These are phyloP conservation scores for Mesembrinibis cayennensis DNA, from an alignment of 2,113 vertebrate genomes.

Conservation along the genomic window DNA sequence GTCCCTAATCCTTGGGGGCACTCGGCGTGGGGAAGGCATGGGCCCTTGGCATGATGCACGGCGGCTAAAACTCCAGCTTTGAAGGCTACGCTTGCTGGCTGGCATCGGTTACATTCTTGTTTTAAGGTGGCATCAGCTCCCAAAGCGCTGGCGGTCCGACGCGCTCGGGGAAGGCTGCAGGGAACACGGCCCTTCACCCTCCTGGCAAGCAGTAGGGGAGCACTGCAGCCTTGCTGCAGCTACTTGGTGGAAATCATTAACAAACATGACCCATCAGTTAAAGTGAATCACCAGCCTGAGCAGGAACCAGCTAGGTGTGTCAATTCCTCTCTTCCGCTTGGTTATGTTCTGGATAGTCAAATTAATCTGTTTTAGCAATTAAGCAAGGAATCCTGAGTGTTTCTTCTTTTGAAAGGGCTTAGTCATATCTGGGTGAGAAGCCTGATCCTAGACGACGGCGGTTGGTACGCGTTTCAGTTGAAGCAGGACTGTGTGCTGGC, in stretches of 20 bases:
- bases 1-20: not conserved
- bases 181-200: not conserved
- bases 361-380: constrained; percentile 45
- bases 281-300: not conserved
- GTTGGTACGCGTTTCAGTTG: not conserved
- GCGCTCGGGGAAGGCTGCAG: not conserved
- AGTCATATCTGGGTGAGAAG: constrained; percentile 39
- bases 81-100: not conserved
- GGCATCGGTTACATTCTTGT: not conserved
- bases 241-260: not conserved
- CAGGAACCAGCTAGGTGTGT: constrained; percentile 44
- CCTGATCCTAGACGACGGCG: not conserved
- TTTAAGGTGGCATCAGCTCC: not conserved
- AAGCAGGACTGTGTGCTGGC: not conserved
- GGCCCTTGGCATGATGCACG: not conserved
- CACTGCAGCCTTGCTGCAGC: not conserved
- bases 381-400: not conserved
- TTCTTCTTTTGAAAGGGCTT: not conserved
- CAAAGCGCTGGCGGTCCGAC: rapidly evolving
- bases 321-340: constrained; percentile 18
- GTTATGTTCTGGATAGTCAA: not conserved
- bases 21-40: rapidly evolving
- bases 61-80: not conserved
- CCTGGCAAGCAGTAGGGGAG: not conserved
- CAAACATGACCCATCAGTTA: not conserved